phyloP scores from a whole-genome alignment of 2,113 vertebrate genomes.

The Gopherus evgoodei region DNA sequence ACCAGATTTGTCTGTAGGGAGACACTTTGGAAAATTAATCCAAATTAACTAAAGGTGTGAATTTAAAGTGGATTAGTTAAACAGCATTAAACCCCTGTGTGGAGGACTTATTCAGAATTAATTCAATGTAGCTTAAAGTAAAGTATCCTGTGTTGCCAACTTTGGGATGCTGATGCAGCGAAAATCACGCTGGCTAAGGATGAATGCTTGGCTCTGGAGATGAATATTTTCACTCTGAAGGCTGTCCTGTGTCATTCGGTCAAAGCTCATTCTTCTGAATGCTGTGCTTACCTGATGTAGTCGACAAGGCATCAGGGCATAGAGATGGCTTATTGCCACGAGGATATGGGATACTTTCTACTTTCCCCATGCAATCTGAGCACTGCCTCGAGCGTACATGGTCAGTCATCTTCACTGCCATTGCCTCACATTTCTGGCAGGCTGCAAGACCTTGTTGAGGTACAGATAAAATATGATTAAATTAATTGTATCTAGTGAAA shows the following conservation, averaged over 20 bases:
- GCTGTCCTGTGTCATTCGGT: background rate
- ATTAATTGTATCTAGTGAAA: background rate
- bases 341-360: background rate
- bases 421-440: rapidly evolving
- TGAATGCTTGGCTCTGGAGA: background rate
- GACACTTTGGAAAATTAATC: background rate
- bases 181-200: background rate
- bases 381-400: background rate
- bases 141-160: background rate
- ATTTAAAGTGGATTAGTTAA: background rate
- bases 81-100: background rate
- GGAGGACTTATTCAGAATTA: background rate
- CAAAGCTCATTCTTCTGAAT: background rate
- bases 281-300: background rate
- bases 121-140: background rate
- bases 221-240: background rate
- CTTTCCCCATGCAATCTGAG: background rate
- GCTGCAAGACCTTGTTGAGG: background rate
- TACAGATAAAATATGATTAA: background rate
- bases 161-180: background rate
- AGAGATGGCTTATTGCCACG: background rate
- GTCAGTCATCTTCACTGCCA: background rate
- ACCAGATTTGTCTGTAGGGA: background rate
- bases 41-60: background rate
- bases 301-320: background rate